A percentile compares a stretch with the other conserved stretches of the same genome.
These are phyloP conservation scores for Panthera tigris DNA, from an alignment of 2,113 vertebrate genomes.

Conservation along the genomic window DNA sequence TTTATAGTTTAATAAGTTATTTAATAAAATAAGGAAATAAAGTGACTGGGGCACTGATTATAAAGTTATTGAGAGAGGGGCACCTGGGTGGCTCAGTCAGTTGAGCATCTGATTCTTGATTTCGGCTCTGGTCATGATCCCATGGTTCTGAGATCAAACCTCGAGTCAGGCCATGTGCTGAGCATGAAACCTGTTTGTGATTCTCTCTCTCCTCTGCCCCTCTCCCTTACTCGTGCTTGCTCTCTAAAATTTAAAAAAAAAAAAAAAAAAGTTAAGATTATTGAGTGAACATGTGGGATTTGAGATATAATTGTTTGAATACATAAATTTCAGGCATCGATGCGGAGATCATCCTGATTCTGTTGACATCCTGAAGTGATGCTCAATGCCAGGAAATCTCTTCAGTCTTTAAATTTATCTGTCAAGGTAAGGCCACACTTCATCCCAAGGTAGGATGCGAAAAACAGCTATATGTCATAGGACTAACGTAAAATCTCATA, in stretches of 20 bases:
- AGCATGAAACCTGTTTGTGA: too few relatives aligned
- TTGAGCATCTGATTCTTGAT: too few relatives aligned
- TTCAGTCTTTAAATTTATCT: slow-evolving; percentile 89
- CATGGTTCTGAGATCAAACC: too few relatives aligned
- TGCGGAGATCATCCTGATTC: slow-evolving; percentile 89
- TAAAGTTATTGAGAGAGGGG: not conserved
- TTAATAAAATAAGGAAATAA: not conserved
- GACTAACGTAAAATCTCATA: not conserved
- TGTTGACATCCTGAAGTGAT: slow-evolving; percentile 89
- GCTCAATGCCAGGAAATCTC: slow-evolving; percentile 92
- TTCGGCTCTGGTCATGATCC: too few relatives aligned
- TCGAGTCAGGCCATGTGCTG: too few relatives aligned
- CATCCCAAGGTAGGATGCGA: not conserved
- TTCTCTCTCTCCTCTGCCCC: too few relatives aligned
- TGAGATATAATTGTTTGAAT: not conserved
- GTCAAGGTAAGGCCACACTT: slow-evolving; percentile 88
- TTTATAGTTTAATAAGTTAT: not conserved
- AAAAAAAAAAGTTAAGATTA: too few relatives aligned
- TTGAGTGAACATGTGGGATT: not conserved
- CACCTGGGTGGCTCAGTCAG: too few relatives aligned
- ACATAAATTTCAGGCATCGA: slow-evolving; percentile 88
- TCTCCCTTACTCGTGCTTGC: too few relatives aligned
- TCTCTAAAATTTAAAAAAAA: too few relatives aligned
- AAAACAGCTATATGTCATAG: not conserved
- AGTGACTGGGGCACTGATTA: not conserved